Base-by-base conservation (phyloP, 2,888 invertebrate genomes). In the Pachycephus smyrnensis region DNA sequence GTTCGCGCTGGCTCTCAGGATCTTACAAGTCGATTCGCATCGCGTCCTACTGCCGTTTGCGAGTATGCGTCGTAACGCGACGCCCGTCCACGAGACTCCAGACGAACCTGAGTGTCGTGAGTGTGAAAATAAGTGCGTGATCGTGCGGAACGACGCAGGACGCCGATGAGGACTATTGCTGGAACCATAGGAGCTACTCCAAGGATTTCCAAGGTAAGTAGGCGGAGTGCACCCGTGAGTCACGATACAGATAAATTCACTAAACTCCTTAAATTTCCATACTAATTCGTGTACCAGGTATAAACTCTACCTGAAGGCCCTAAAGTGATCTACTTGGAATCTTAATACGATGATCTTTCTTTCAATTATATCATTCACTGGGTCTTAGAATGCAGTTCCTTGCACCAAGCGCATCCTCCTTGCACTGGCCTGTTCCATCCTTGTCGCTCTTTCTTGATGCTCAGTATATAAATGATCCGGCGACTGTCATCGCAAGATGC, bases 161-260 rank as follows among this genome's bases (percentile, higher is more conserved):
- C 71, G 71, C 71, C 71, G 71, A 71, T 71, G 71, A 71, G 71
- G 71, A 71, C 32, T 32, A 33, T 71, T 23, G 71, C 71, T 71
- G 71, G 71, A 23, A 31, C 12, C 71, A 23, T 15, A 31, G 71
- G 31, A 33, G 9, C 32, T 71, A 3, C 32, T 6, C 32, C 71
- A 33, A 71, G 71, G 71, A 31, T 12, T 31, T 71, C 31, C 33
- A 31, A 71, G 30, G 71, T 71, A 33, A 71, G 71, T 71, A 71
- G 32, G 1, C 12, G 30, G 23, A 23, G 23, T 55, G 55, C 15
- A 55, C 9, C 55, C 9, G 55, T 23, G 55, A 55, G 9, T 55
- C 55, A 23, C 23, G 55, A 55, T 23, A 23, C 23, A 23, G 9
- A 55, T 55, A 55, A 55, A 55, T 55, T 23, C 0, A 40, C 15